Evolutionary conservation across 2,888 invertebrate species (phyloP), one percentile per base, ranked within the genome.

Genomic region (Ligdia adustata): DNA sequence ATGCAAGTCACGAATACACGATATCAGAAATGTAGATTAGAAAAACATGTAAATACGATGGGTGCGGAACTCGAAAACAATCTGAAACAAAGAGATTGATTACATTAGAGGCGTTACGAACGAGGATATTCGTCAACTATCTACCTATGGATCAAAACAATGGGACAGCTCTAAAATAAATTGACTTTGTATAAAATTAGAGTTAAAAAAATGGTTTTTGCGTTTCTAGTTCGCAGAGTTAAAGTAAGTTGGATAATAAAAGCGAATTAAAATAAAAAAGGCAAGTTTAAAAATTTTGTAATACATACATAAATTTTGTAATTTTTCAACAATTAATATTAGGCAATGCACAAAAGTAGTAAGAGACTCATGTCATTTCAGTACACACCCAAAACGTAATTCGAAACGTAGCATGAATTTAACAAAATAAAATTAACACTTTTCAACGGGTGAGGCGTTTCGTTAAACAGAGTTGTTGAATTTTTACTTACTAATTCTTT

Each of bases 1-100:
- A 87, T 86, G 79, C 87, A 71, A 76, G 86, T 85, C 88, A 88
- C 88, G 87, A 62, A 68, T 74, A 57, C 60, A 69, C 73, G 73
- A 82, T 86, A 82, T 82, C 71, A 69, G 66, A 52, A 62, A 77
- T 70, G 72, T 71, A 75, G 74, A 83, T 85, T 78, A 70, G 71
- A 73, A 78, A 82, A 83, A 80, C 81, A 85, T 82, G 82, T 79
- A 79, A 82, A 83, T 82, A 69, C 55, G 57, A 35, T 49, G 55
- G 44, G 48, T 52, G 49, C 34, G 60, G 52, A 38, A 43, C 53
- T 55, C 48, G 44, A 60, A 53, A 46, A 42, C 59, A 53, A 64
- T 65, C 78, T 77, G 78, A 65, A 80, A 81, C 72, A 79, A 72
- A 75, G 66, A 76, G 66, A 77, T 80, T 77, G 70, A 72, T 75